These are phyloP conservation scores for Neodon shergylaensis DNA, from an alignment of 2,113 vertebrate species.

Conservation along the genomic window DNA sequence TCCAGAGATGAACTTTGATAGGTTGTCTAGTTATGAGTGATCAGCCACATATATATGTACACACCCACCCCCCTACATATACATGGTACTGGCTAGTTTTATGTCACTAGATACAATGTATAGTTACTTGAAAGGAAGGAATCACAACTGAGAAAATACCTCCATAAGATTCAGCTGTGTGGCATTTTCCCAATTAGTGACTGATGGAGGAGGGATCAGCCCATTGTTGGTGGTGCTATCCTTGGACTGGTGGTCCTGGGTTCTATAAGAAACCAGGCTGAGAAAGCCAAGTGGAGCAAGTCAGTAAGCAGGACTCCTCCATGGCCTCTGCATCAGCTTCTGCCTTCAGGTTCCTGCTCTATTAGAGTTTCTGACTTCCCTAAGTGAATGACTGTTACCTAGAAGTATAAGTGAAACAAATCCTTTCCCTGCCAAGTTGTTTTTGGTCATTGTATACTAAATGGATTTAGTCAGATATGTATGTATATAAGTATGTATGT, in stretches of 20 bases:
- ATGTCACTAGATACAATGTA: not conserved
- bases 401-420: not conserved
- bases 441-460: not conserved
- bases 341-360: no score
- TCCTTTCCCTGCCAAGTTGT: not conserved
- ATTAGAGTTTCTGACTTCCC: not conserved
- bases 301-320: not conserved
- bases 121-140: not conserved
- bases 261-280: no score
- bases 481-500: not conserved
- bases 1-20: not conserved
- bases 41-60: no score
- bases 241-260: no score
- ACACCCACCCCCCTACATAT: no score
- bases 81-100: not conserved
- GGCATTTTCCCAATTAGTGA: no score
- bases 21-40: not conserved
- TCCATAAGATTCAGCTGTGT: no score
- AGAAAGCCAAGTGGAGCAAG: no score
- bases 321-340: no score
- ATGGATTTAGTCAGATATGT: not conserved
- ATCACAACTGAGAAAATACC: no score
- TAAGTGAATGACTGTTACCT: not conserved
- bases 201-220: no score
- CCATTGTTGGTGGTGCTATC: no score